phyloP scores from a whole-genome alignment of 2,113 vertebrate species.

The Pteruthius melanotis region DNA sequence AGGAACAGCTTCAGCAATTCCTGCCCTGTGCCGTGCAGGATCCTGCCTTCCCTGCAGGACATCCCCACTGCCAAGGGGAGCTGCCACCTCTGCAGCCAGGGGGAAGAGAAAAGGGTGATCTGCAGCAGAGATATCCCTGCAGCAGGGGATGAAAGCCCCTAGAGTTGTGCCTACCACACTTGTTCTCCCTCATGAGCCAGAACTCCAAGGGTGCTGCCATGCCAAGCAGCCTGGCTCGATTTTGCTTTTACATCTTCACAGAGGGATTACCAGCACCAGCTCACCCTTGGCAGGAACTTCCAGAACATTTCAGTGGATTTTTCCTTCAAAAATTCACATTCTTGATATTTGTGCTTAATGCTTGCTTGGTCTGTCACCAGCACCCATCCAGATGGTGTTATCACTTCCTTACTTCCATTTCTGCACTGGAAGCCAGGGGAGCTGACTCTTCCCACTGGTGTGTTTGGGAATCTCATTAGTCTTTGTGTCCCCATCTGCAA shows the following conservation, averaged over 20 bases:
- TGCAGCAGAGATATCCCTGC: neutral
- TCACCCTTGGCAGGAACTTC: neutral
- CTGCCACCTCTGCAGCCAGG: neutral
- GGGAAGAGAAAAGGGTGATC: no score
- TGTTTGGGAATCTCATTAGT: neutral
- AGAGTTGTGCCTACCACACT: accelerated
- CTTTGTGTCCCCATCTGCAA: neutral
- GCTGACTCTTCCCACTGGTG: neutral
- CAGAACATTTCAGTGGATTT: neutral
- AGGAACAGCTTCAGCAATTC: neutral
- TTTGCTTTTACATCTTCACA: neutral
- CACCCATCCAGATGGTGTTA: neutral
- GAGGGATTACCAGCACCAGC: neutral
- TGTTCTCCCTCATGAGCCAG: accelerated
- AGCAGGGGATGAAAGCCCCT: neutral
- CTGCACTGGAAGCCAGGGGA: neutral
- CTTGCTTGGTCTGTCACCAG: neutral
- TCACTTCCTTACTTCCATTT: neutral
- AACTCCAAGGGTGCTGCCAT: neutral
- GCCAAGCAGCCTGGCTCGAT: neutral
- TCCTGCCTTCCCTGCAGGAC: neutral
- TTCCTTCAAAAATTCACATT: neutral
- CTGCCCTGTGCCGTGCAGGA: neutral
- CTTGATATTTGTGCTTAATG: neutral
- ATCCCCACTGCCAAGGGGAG: neutral